Evolutionary conservation across 1,140 invertebrate species (phyloP).

Genomic region (Formica exsecta): DNA sequence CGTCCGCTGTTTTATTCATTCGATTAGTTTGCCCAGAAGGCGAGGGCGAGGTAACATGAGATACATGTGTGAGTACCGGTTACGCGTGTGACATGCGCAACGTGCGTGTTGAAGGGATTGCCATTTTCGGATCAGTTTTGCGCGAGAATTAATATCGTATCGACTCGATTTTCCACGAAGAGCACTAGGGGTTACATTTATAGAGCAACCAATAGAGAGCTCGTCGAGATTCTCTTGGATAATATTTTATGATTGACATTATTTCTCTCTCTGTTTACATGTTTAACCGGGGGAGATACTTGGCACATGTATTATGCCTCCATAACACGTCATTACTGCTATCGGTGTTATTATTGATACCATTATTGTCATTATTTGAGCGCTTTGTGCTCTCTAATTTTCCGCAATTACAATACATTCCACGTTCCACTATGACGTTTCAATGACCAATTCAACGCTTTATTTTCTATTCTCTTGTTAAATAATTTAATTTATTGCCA

Average conservation of each 20-base stretch:
- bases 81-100: conserved; percentile 17
- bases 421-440: neutral
- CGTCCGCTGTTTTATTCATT: conserved; percentile 79
- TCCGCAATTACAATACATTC: neutral
- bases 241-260: conserved; percentile 33
- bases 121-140: conserved; percentile 39
- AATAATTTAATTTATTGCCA: neutral
- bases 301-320: neutral
- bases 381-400: neutral
- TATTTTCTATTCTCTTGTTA: too few relatives aligned
- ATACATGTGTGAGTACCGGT: neutral
- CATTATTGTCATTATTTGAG: neutral
- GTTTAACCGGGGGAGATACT: neutral
- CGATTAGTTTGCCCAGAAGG: conserved; percentile 75
- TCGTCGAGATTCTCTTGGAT: conserved; percentile 23
- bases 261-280: neutral
- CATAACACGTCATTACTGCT: neutral
- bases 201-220: neutral
- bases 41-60: conserved; percentile 51
- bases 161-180: conserved; percentile 34
- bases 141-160: conserved; percentile 61
- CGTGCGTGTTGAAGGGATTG: conserved; percentile 17
- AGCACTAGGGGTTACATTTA: neutral
- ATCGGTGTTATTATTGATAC: neutral
- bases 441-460: too few relatives aligned